Evolutionary conservation across 2,888 invertebrate species (phyloP), one percentile per base, ranked within the genome.

Genomic region (Drosophila nr. perissopoda): DNA sequence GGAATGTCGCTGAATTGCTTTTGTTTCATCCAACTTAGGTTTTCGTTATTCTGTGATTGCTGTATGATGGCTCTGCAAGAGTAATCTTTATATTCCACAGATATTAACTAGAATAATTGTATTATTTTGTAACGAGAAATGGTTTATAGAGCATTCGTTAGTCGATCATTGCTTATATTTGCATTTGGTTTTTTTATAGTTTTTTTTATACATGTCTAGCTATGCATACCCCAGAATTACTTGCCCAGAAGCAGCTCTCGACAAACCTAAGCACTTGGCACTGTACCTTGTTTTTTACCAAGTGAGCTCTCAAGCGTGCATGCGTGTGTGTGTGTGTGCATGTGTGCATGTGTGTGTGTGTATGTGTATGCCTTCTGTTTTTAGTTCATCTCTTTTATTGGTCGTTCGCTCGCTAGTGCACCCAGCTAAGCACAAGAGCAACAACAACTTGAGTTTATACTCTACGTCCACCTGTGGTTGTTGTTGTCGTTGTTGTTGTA

Each of bases 331-430:
- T 18, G 29, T 42, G 34, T 42, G 53, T 59, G 36, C 53, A 53
- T 36, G 60, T 42, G 60, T 59, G 58, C 10, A 29, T 58, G 36
- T 46, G 49, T 58, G 36, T 46, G 49, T 46, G 52, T 58, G 36
- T 38, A 36, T 31, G 54, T 60, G 42, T 59, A 53, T 72, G 31
- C 58, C 40, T 60, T 70, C 79, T 84, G 74, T 76, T 76, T 82
- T 84, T 78, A 79, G 88, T 67, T 87, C 84, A 82, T 84, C 88
- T 74, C 74, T 79, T 82, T 84, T 84, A 84, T 87, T 84, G 81
- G 85, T 82, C 79, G 88, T 65, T 70, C 70, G 76, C 82, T 87
- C 81, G 82, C 84, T 87, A 74, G 70, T 78, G 70, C 78, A 70
- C 31, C 70, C 61, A 70, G 66, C 73, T 42, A 52, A 63, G 53